Percentiles rank a stretch among this genome's conserved stretches.
Conservation (phyloP, 2,888 invertebrate genomes). For the Junonia oenone region DNA sequence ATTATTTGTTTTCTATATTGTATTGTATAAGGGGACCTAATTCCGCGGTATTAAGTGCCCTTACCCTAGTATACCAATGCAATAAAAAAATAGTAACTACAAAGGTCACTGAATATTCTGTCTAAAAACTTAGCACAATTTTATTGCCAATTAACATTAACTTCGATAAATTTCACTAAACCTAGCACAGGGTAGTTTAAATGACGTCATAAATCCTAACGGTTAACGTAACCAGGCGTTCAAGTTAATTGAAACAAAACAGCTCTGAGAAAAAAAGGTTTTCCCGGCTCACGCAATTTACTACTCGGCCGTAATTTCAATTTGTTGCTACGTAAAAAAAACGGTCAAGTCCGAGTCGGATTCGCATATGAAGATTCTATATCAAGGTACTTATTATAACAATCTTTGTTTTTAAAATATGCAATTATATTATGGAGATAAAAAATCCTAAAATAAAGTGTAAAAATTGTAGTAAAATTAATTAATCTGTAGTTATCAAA, state of each 20-base stretch:
- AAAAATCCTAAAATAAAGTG: too few species aligned
- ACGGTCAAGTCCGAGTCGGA: too few species aligned
- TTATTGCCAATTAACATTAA: neutral
- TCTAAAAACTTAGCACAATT: neutral
- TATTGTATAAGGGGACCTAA: too few species aligned
- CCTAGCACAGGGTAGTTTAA: neutral
- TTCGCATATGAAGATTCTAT: too few species aligned
- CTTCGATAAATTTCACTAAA: neutral
- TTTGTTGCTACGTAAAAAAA: constrained; percentile 8
- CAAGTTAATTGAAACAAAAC: constrained; percentile 8
- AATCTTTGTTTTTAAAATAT: too few species aligned
- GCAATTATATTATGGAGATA: too few species aligned
- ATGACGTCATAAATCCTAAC: neutral
- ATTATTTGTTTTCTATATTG: too few species aligned
- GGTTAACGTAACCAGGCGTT: neutral
- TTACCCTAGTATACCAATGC: too few species aligned
- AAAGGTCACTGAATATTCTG: neutral
- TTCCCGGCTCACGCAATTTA: constrained; percentile 1
- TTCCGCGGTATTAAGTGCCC: too few species aligned
- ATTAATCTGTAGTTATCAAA: too few species aligned
- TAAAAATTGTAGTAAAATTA: too few species aligned
- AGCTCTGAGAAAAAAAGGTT: neutral
- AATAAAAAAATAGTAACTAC: neutral
- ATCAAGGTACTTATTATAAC: too few species aligned
- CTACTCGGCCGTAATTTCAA: neutral